Evolutionary conservation across 2,888 invertebrate genomes (phyloP).

Genomic region (Cactoblastis cactorum): DNA sequence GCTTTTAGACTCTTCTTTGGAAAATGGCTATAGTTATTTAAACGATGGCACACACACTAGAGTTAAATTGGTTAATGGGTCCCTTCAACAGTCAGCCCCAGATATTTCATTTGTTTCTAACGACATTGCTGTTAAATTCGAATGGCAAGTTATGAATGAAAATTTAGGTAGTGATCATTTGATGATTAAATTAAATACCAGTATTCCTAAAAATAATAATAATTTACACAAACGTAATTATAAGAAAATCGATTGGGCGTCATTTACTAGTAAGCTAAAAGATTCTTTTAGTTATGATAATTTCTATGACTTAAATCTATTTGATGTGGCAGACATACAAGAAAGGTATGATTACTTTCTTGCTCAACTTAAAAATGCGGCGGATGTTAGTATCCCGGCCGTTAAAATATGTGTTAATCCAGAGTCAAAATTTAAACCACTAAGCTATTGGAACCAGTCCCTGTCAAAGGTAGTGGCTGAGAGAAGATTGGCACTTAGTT

Average conservation of each 20-base stretch:
- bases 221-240: constrained; percentile 3
- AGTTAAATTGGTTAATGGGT: constrained; percentile 8
- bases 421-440: constrained; percentile 1
- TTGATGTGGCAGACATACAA: neutral
- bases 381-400: constrained; percentile 5
- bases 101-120: constrained; percentile 2
- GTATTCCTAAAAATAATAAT: no score
- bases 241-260: neutral
- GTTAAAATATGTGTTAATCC: constrained; percentile 12
- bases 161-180: constrained; percentile 11
- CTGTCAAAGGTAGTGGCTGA: constrained; percentile 7
- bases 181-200: constrained; percentile 1
- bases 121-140: neutral
- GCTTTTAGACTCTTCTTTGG: neutral
- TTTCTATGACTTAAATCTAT: no score
- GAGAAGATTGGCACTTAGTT: constrained; percentile 4
- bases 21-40: no score
- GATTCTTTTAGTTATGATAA: no score
- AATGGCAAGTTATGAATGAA: constrained; percentile 6
- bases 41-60: no score
- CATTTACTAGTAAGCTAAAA: neutral
- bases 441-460: neutral
- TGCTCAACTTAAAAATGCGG: neutral
- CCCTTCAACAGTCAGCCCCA: constrained; percentile 1
- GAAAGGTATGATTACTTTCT: constrained; percentile 1